Evolutionary conservation across 2,797 vertebrate species (phyloP).

Genomic region (Pangasius macronema): DNA sequence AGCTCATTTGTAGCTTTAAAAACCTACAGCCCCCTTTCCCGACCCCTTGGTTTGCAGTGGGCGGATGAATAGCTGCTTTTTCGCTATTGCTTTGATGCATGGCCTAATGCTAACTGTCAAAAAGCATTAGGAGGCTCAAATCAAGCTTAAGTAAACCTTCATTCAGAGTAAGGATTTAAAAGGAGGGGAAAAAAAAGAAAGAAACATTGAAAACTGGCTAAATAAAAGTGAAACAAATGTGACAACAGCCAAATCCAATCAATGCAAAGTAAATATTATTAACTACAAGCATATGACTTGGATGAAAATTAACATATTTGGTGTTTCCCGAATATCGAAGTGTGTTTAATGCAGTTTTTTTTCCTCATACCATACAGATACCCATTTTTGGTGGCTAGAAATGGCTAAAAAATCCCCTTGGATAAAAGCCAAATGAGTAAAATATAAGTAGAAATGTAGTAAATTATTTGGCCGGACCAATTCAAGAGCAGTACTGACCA

Average conservation of each 20-base stretch:
- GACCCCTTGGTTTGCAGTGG: background rate
- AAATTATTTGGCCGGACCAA: background rate
- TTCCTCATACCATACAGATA: background rate
- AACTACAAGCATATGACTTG: constrained; percentile 52
- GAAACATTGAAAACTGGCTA: background rate
- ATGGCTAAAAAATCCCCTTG: background rate
- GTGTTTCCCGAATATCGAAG: constrained; percentile 37
- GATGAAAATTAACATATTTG: constrained; percentile 43
- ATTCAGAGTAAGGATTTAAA: constrained; percentile 19
- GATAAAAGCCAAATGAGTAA: background rate
- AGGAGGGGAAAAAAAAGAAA: background rate
- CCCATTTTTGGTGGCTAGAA: background rate
- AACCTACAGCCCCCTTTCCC: background rate
- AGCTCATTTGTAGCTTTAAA: background rate
- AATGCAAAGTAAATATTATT: constrained; percentile 56
- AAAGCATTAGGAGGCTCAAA: constrained; percentile 17
- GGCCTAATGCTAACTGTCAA: constrained; percentile 25
- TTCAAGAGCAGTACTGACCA: background rate
- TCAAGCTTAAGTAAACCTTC: constrained; percentile 47
- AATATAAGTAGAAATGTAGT: background rate
- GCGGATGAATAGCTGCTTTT: constrained; percentile 18
- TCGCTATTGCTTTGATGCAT: constrained; percentile 12
- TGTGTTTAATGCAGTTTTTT: background rate
- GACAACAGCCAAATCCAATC: constrained; percentile 49
- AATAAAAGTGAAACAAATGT: constrained; percentile 28